These are phyloP conservation scores for Galemys pyrenaicus DNA, from an alignment of 2,113 vertebrate genomes.

Conservation along the genomic window DNA sequence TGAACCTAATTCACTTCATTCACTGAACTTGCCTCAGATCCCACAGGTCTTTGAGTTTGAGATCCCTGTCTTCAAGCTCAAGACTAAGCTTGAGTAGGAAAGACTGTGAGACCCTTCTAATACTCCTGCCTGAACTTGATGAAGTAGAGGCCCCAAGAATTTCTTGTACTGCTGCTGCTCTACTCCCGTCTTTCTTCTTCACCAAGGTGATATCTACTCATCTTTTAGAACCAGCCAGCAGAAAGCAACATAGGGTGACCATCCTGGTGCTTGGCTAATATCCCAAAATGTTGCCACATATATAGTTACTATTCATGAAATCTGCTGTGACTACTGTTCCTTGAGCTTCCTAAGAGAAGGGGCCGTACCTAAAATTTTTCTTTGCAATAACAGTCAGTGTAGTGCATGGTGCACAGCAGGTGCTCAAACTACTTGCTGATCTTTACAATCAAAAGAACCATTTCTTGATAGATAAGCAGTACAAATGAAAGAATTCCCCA, in stretches of 20 bases:
- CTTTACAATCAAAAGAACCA: slow-evolving; percentile 6
- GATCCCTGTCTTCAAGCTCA: neutral
- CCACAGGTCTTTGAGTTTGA: neutral
- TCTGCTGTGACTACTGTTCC: neutral
- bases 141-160: neutral
- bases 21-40: neutral
- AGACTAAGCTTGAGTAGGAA: neutral
- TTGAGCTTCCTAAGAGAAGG: neutral
- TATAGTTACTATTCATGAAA: neutral
- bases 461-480: neutral
- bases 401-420: neutral
- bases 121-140: neutral
- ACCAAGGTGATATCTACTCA: neutral
- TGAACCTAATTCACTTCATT: neutral
- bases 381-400: neutral
- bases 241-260: neutral
- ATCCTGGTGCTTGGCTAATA: neutral
- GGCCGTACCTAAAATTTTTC: neutral
- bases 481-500: neutral
- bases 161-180: neutral
- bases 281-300: neutral
- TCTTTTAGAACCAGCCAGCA: neutral
- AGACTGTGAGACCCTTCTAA: neutral
- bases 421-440: neutral
- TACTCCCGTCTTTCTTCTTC: neutral